phyloP scores from a whole-genome alignment of 1,140 invertebrate genomes.

The Pseudobourletiella spinata region DNA sequence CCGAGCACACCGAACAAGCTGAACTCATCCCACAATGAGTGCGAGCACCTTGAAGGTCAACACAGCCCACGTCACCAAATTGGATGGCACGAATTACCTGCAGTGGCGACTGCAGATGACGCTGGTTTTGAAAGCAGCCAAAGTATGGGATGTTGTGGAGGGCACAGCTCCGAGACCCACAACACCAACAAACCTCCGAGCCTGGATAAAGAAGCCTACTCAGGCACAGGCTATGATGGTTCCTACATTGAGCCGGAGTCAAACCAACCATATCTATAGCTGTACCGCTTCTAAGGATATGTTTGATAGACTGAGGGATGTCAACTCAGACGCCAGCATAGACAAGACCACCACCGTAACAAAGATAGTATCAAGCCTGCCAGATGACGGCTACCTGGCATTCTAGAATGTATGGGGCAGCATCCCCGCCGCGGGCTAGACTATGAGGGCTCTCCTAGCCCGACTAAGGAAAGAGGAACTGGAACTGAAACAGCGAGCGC shows the following conservation, averaged over 20 bases:
- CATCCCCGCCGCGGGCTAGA: neutral
- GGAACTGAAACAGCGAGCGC: neutral
- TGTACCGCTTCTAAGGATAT: neutral
- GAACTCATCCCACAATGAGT: no score
- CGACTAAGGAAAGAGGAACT: neutral
- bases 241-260: neutral
- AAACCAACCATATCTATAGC: neutral
- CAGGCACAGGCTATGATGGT: neutral
- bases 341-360: neutral
- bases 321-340: neutral
- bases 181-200: neutral
- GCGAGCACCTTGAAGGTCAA: no score
- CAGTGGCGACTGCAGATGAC: neutral
- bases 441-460: neutral
- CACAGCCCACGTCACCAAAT: neutral
- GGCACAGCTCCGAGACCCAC: neutral
- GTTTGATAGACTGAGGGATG: neutral
- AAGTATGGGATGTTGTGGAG: neutral
- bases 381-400: constrained; percentile 37
- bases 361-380: neutral
- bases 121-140: neutral
- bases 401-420: no score
- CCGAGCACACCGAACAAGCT: no score
- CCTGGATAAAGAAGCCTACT: neutral
- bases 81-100: neutral